These are phyloP conservation scores for Aricia agestis DNA, from an alignment of 1,140 invertebrate genomes.

Conservation along the genomic window DNA sequence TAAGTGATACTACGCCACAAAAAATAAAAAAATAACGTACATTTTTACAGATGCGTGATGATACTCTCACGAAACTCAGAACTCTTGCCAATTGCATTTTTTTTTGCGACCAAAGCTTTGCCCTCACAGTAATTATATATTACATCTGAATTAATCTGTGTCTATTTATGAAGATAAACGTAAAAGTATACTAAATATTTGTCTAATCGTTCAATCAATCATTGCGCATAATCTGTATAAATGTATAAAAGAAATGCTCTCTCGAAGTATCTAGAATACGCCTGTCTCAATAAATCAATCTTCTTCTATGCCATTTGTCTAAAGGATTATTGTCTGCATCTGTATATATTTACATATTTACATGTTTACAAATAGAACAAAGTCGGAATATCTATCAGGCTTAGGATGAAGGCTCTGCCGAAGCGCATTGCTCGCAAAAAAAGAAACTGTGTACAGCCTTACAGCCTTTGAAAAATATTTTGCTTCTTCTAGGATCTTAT, in stretches of 20 bases:
- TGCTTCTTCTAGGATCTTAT: no score
- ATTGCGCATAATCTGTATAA: neutral
- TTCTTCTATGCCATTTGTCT: neutral
- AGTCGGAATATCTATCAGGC: neutral
- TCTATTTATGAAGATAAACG: neutral
- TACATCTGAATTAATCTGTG: no score
- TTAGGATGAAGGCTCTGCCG: neutral
- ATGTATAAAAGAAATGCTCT: neutral
- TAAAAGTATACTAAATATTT: neutral
- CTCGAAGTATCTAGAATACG: neutral
- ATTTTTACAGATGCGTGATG: no score
- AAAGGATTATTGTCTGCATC: neutral
- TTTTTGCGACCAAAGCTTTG: no score
- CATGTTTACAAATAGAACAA: neutral
- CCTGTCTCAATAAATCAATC: constrained; percentile 1
- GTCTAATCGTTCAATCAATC: neutral
- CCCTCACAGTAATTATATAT: no score
- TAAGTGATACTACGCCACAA: no score
- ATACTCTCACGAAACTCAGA: no score
- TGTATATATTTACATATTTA: neutral
- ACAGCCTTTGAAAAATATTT: no score
- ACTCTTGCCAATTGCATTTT: no score
- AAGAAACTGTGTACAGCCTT: no score
- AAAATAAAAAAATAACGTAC: no score
- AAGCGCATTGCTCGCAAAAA: no score